phyloP scores from a whole-genome alignment of 1,140 invertebrate genomes.

The Hormaphis cornu region DNA sequence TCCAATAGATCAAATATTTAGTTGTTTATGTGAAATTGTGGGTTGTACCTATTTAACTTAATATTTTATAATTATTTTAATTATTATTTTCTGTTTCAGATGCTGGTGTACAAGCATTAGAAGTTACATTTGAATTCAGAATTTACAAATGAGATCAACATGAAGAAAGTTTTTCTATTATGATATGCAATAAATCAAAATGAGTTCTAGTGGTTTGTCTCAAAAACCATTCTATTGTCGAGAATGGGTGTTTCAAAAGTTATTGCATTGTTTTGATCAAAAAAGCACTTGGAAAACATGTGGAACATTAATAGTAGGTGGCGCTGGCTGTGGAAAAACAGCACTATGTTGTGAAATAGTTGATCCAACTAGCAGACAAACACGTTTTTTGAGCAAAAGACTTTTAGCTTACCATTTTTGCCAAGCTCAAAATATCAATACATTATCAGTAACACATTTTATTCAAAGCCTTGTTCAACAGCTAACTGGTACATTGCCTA shows the following conservation, averaged over 20 bases:
- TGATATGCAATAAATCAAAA: slow-evolving; percentile 2
- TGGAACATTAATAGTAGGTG: slow-evolving; percentile 74
- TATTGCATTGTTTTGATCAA: slow-evolving; percentile 82
- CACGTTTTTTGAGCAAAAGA: slow-evolving; percentile 61
- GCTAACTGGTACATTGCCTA: slow-evolving; percentile 43
- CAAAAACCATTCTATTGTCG: slow-evolving; percentile 56
- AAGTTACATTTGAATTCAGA: not conserved
- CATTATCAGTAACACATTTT: slow-evolving; percentile 70
- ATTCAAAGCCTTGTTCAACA: slow-evolving; percentile 75
- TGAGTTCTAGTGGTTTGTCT: slow-evolving; percentile 20
- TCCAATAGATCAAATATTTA: too few species aligned
- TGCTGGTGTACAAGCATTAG: not conserved
- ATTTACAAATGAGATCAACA: not conserved
- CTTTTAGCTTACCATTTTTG: slow-evolving; percentile 76
- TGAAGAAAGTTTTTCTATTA: not conserved
- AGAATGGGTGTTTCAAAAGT: slow-evolving; percentile 91
- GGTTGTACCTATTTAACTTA: too few species aligned
- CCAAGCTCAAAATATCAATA: slow-evolving; percentile 52
- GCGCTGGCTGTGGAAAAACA: slow-evolving; percentile 79
- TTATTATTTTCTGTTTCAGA: not conserved
- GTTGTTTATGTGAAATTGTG: too few species aligned
- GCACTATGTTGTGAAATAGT: slow-evolving; percentile 76
- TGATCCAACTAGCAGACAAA: slow-evolving; percentile 58
- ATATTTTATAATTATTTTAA: too few species aligned
- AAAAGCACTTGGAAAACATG: slow-evolving; percentile 63